phyloP scores from a whole-genome alignment of 2,113 vertebrate genomes.

The Hassar affinis region DNA sequence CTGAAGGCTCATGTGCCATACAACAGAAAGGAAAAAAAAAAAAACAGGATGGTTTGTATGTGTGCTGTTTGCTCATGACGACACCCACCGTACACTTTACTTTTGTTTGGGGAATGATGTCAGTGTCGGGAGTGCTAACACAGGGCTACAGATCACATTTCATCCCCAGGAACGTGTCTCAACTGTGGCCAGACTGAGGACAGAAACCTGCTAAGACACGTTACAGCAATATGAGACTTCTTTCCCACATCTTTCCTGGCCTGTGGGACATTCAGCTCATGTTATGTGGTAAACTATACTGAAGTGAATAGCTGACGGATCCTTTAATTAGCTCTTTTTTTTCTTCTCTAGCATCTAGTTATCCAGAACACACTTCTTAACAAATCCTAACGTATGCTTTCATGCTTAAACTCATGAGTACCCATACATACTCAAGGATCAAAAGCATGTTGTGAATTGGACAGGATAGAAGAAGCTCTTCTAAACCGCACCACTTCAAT shows the following conservation, averaged over 20 bases:
- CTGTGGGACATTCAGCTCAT: constrained; percentile 33
- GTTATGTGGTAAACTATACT: constrained; percentile 39
- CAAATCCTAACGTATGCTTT: constrained; percentile 22
- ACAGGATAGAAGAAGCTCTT: constrained; percentile 26
- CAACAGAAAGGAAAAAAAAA: not conserved
- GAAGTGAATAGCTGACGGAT: constrained; percentile 4
- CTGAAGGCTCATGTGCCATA: not conserved
- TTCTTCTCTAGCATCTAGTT: constrained; percentile 9
- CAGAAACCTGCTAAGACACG: constrained; percentile 62
- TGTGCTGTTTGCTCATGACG: constrained; percentile 43
- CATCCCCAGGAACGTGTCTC: constrained; percentile 56
- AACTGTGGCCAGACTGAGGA: constrained; percentile 44
- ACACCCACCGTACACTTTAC: constrained; percentile 51
- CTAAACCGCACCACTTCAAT: constrained; percentile 22
- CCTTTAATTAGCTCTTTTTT: constrained; percentile 38
- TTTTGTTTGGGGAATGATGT: constrained; percentile 61
- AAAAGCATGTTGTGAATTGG: constrained; percentile 4
- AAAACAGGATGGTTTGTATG: not conserved
- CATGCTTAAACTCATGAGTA: constrained; percentile 9
- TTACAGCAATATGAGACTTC: not conserved
- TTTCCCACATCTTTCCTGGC: not conserved
- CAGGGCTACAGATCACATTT: constrained; percentile 57
- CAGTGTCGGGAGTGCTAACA: constrained; percentile 58
- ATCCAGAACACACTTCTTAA: constrained; percentile 28
- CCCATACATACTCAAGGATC: constrained; percentile 9